Evolutionary conservation across 2,888 invertebrate species (phyloP), one percentile per base, ranked within the genome.

Genomic region (Balanococcus diminutus): DNA sequence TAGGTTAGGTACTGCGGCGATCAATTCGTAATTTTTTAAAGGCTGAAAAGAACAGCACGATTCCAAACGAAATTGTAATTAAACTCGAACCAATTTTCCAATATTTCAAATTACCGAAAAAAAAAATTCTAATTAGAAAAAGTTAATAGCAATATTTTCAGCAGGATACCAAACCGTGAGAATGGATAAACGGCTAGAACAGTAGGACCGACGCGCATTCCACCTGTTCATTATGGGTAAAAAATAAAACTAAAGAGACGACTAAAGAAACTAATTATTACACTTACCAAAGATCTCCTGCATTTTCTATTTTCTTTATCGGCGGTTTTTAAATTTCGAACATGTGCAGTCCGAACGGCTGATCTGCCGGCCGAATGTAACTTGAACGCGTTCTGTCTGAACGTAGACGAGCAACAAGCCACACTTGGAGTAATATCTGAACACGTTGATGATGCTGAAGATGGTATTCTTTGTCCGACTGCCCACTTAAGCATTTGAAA

Each of bases 401-500:
- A 86, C 0, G 81, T 81, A 2, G 86, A 86, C 5, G 86, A 81
- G 36, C 86, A 86, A 31, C 86, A 86, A 19, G 86, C 31, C 14
- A 86, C 79, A 81, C 86, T 79, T 22, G 86, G 86, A 22, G 86
- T 86, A 28, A 79, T 86, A 25, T 86, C 86, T 32, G 86, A 86
- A 72, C 86, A 86, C 79, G 86, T 51, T n/a, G 86, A 86, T 32
- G 79, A 86, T 32, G 81, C 86, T 51, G 86, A 86, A 25, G 86
- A 86, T 56, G 86, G 81, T 25, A 81, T 46, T 56, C 86, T 87
- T 86, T 88, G 88, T 87, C 88, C 88, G 83, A 89, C 88, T 72
- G 89, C 88, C 89, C 89, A 89, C 89, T 89, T 89, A 87, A 89
- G 88, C 89, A 89, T 89, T 85, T 46, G 81, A 42, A 75, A 46